Conservation (phyloP, 2,797 vertebrate genomes). For the Gallinago solitaria region DNA sequence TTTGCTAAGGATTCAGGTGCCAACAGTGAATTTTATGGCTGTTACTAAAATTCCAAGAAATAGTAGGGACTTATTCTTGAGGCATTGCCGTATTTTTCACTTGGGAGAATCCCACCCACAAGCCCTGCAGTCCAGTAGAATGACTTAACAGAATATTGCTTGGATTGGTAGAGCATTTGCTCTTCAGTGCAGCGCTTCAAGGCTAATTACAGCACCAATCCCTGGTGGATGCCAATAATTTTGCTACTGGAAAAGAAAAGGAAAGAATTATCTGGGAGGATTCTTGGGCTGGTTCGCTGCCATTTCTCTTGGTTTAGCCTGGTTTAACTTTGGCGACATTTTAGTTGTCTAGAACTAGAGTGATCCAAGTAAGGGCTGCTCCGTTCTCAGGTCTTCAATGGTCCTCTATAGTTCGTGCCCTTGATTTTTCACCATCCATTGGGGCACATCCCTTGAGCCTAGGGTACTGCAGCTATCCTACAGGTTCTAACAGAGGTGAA, state of each 20-base stretch:
- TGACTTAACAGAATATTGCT: conserved; percentile 38
- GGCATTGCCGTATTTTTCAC: neutral
- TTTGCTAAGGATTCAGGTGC: neutral
- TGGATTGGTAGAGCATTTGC: neutral
- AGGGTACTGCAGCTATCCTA: neutral
- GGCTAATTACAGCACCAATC: neutral
- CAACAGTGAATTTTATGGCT: conserved; percentile 12
- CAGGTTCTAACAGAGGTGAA: neutral
- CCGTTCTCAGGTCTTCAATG: neutral
- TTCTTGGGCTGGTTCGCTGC: neutral
- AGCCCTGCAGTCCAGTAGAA: conserved; percentile 9
- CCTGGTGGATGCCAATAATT: neutral
- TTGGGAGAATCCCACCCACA: conserved; percentile 51
- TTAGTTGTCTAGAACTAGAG: neutral
- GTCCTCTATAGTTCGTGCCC: neutral
- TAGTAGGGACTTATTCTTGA: neutral
- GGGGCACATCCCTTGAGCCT: neutral
- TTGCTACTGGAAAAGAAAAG: conserved; percentile 35
- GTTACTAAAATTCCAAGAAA: conserved; percentile 56
- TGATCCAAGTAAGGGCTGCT: neutral
- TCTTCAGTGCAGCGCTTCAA: neutral
- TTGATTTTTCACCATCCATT: neutral
- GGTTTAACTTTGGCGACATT: neutral
- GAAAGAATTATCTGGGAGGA: neutral
- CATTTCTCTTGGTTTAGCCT: neutral